Base-by-base conservation (phyloP, 2,797 vertebrate genomes). In the Lycodopsis pacificus region DNA sequence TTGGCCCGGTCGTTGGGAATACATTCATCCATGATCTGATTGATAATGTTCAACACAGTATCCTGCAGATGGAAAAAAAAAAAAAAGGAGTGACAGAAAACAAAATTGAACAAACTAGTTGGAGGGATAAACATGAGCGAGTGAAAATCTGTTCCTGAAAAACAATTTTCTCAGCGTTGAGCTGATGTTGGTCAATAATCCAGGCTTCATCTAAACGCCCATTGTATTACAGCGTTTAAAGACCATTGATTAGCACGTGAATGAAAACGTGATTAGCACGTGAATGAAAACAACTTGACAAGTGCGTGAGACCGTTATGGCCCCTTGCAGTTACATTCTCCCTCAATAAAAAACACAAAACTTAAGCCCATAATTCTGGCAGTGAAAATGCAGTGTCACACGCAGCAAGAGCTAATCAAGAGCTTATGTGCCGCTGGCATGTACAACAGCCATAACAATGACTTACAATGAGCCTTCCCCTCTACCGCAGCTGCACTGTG, bases 1-100 rank as follows among this genome's bases (percentile, higher is more conserved):
- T 99, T 98, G 88, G 98, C 98, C 34, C 98, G 95, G 80, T 99
- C 96, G 5, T 96, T 95, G 20, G 97, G 97, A 88, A 99, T 99
- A 95, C 98, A 99, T 91, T 96, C 97, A 82, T 99, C 98, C 98
- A 99, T 99, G 85, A 99, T 99, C 93, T 98, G 97, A 92, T 96
- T 97, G 86, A 99, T 97, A 81, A 99, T 97, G 93, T 96, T 98
- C 79, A 99, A 89, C 90, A 99, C 98, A 59, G 96, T 98, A 95
- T 99, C 98, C 98, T 99, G 93, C 65, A 91, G 62, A 92, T 25
- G 69, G 2, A 27, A 27, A 27, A 27, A 27, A 72, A 63, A 78
- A 79, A 44, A 51, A 73, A 34, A 7, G 32, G 76, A 88, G 73
- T 72, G 87, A 83, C 83, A 89, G 69, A 82, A 82, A 77, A 77